Conservation (phyloP, 2,888 invertebrate species). For the Caenorhabditis afra region DNA sequence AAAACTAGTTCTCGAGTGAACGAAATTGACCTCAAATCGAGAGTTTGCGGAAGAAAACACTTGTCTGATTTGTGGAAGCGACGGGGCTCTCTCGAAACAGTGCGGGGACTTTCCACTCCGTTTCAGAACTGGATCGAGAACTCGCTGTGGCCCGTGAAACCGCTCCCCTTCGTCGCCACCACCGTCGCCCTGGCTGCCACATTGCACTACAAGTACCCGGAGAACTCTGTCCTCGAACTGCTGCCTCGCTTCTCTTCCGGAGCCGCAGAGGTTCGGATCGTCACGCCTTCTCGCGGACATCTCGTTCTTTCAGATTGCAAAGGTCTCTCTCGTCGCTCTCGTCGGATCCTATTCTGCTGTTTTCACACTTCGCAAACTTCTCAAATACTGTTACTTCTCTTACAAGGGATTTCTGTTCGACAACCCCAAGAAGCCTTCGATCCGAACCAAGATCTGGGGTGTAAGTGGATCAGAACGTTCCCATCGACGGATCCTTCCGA, state of each 20-base stretch:
- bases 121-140: constrained; percentile 68
- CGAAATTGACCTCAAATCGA: neutral
- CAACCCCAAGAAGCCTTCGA: constrained; percentile 74
- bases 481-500: neutral
- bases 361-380: constrained; percentile 67
- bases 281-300: no score
- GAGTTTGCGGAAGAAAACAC: constrained; percentile 7
- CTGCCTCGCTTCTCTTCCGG: constrained; percentile 43
- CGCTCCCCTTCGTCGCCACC: constrained; percentile 55
- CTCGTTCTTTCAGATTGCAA: constrained; percentile 12
- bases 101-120: no score
- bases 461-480: constrained; percentile 60
- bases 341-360: constrained; percentile 44
- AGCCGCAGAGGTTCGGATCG: constrained; percentile 7
- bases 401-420: constrained; percentile 78
- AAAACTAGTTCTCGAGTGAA: constrained; percentile 10
- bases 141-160: constrained; percentile 65
- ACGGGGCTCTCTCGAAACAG: neutral
- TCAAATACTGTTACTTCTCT: constrained; percentile 73
- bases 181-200: constrained; percentile 57
- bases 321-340: constrained; percentile 39
- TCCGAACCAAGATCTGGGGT: constrained; percentile 76
- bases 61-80: constrained; percentile 7
- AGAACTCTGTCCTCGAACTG: constrained; percentile 38
- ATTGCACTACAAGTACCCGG: constrained; percentile 53